Base-by-base conservation (phyloP, 2,888 invertebrate genomes). In the Masnerella sp. region DNA sequence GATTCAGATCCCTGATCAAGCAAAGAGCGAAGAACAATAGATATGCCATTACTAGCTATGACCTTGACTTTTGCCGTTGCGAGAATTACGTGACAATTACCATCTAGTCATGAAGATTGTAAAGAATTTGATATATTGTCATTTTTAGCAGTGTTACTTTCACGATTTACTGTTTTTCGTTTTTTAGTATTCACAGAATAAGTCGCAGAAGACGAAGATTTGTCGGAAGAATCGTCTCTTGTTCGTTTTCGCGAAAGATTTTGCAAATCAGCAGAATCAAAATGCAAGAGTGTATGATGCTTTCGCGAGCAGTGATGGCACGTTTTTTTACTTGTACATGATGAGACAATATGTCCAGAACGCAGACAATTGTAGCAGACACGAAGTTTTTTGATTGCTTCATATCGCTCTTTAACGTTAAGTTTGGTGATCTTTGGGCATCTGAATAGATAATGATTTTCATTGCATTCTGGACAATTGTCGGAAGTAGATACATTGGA, bases 361-460 rank as follows among this genome's bases (percentile, higher is more conserved):
- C 36, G n/a, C 2, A 64, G 11, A 22, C 64, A 64, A 51, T 47
- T 51, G 43, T 32, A 64, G 20, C 64, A 64, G 11, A 51, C 51
- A 11, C 64, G 40, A 30, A 25, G 52, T 25, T 47, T 64, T n/a
- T 34, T 14, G 4, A 47, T 32, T 8, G 42, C 14, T 32, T 64
- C 43, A 1, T n/a, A n/a, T n/a, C n/a, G n/a, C n/a, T n/a, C n/a
- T n/a, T n/a, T n/a, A n/a, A n/a, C n/a, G n/a, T n/a, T n/a, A n/a
- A n/a, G n/a, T n/a, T n/a, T n/a, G n/a, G n/a, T n/a, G n/a, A n/a
- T n/a, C n/a, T n/a, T n/a, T n/a, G 8, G 5, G 36, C 51, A 51
- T 9, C n/a, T 38, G 28, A 9, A 40, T 1, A 54, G 17, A 2
- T 9, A 3, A 8, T 40, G 54, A 1, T 38, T 11, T 1, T 12